Conservation (phyloP, 1,140 invertebrate species). For the Zaprionus gabonicus region DNA sequence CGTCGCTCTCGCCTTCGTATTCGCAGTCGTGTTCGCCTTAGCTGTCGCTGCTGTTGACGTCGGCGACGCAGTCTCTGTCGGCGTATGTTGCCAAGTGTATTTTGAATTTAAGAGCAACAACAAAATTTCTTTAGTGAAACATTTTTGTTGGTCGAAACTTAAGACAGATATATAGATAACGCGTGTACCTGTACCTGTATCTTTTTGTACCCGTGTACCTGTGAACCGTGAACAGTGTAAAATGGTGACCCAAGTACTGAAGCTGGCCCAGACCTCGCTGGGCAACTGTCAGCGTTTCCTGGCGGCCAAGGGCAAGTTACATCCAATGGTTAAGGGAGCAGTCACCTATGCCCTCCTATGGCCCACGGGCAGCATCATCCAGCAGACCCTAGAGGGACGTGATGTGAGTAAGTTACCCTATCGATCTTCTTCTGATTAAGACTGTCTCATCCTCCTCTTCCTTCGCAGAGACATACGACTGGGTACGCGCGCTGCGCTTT, state of each 20-base stretch:
- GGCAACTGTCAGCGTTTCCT: conserved; percentile 34
- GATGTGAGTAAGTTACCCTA: conserved; percentile 69
- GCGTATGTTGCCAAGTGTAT: conserved; percentile 8
- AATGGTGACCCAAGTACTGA: conserved; percentile 53
- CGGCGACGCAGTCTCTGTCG: background rate
- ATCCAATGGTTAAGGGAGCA: conserved; percentile 87
- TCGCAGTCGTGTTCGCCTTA: background rate
- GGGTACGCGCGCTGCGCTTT: conserved; percentile 87
- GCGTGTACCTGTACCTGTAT: background rate
- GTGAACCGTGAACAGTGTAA: background rate
- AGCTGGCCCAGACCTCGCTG: conserved; percentile 40
- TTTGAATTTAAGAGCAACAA: conserved; percentile 12
- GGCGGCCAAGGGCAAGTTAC: conserved; percentile 40
- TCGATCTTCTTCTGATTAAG: background rate
- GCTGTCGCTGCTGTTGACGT: background rate
- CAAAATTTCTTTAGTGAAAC: background rate
- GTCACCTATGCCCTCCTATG: conserved; percentile 90
- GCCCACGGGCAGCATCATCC: conserved; percentile 88
- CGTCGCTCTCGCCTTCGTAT: background rate
- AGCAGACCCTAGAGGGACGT: conserved; percentile 86
- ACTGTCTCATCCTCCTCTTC: background rate
- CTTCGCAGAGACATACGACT: conserved; percentile 85
- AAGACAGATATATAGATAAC: too few species aligned
- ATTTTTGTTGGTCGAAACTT: background rate
- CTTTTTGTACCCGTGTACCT: background rate